Evolutionary conservation across 2,888 invertebrate genomes (phyloP), one percentile per base, ranked within the genome.

Genomic region (Drosophila leonis): DNA sequence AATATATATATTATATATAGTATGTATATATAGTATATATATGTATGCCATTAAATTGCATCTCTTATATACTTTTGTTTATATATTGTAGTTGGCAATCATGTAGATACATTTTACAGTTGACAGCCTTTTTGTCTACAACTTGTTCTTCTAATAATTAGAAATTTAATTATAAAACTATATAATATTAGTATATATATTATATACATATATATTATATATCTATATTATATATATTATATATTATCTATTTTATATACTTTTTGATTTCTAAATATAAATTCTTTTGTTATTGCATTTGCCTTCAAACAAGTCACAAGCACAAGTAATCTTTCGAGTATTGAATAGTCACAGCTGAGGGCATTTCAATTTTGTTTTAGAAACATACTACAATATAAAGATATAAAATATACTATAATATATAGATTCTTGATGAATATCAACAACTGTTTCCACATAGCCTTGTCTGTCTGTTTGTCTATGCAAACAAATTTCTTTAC

Each of bases 211-310:
- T 41, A 18, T 18, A 20, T 18, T 3, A 20, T 31, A 13, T n/a
- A n/a, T 29, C 12, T 44, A 44, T 31, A 20, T 20, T 24, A 24
- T 24, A 24, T 24, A 24, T 4, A 24, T 24, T 24, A 24, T 24
- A 20, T 24, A 2, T 24, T 24, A 20, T 24, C 24, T 24, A 24
- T 9, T 42, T 10, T 57, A 6, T 42, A 46, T 27, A 27, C 13
- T 37, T 48, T 64, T 24, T 15, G 6, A 24, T 12, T 63, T 29
- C 65, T 48, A 39, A 48, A 31, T 64, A 48, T 64, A 64, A 24
- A 8, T 10, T 24, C 24, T 15, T 24, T 24, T 48, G 37, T 18
- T 64, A 35, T 48, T 48, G 31, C 65, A 64, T 48, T 27, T 48
- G 8, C 13, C 42, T 37, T 10, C 8, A 37, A 20, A 13, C n/a